These are phyloP conservation scores for Capromys pilorides DNA, from an alignment of 2,797 vertebrate species.

Conservation along the genomic window DNA sequence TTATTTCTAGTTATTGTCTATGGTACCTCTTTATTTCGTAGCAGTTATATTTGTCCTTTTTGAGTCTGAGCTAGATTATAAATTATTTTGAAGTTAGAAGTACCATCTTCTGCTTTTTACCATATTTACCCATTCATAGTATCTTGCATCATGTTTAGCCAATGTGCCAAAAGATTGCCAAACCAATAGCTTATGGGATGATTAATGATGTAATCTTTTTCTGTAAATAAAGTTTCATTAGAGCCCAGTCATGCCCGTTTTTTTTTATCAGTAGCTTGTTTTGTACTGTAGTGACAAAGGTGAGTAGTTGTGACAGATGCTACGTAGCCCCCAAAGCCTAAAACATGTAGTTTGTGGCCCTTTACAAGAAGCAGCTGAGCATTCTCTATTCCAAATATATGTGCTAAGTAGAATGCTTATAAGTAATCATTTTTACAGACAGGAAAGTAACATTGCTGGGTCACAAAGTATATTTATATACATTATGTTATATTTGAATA, in stretches of 20 bases:
- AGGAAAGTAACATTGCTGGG: not conserved
- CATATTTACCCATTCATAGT: not conserved
- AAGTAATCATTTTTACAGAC: constrained; percentile 22
- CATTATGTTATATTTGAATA: not conserved
- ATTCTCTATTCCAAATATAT: not conserved
- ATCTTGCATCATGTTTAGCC: not conserved
- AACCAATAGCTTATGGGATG: not conserved
- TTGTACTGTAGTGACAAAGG: not conserved
- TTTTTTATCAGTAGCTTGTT: not conserved
- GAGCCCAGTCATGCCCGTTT: not conserved
- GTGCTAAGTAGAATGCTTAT: not conserved
- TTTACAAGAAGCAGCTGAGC: not conserved
- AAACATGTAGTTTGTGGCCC: not conserved
- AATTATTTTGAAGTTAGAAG: not conserved
- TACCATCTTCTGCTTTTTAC: not conserved
- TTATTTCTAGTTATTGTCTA: not conserved
- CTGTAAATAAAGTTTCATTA: constrained; percentile 32
- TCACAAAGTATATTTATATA: not conserved
- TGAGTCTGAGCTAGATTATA: not conserved
- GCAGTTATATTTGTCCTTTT: constrained; percentile 39
- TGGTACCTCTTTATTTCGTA: constrained; percentile 4
- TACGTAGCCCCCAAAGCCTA: not conserved
- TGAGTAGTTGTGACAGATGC: not conserved
- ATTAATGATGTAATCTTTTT: not conserved
- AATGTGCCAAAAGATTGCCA: not conserved